Evolutionary conservation across 1,140 invertebrate genomes (phyloP).

Genomic region (Aphaenogaster rudis): DNA sequence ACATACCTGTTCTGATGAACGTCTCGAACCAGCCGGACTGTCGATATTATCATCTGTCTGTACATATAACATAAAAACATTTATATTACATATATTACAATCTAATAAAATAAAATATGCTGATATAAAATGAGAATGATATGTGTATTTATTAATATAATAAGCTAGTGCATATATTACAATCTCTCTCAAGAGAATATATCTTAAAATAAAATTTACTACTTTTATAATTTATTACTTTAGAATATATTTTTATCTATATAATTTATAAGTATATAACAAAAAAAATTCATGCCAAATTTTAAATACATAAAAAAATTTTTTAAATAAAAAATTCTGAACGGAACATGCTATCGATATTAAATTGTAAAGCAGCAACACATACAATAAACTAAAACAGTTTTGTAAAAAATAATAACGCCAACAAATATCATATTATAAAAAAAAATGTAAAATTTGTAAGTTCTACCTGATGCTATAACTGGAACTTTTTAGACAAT

Average conservation of each 20-base stretch:
- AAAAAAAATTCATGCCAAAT: slow-evolving; percentile 23
- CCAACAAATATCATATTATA: background rate
- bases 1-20: slow-evolving; percentile 85
- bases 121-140: slow-evolving; percentile 25
- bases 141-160: slow-evolving; percentile 41
- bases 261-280: slow-evolving; percentile 16
- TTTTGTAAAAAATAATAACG: background rate
- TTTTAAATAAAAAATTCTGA: slow-evolving; percentile 30
- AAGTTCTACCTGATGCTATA: slow-evolving; percentile 22
- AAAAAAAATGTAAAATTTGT: background rate
- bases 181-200: slow-evolving; percentile 6
- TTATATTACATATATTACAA: slow-evolving; percentile 11
- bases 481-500: background rate
- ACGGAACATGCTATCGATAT: slow-evolving; percentile 25
- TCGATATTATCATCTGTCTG: slow-evolving; percentile 86
- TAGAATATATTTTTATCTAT: slow-evolving; percentile 19
- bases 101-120: slow-evolving; percentile 12
- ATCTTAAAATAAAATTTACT: slow-evolving; percentile 9
- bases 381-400: slow-evolving; percentile 12
- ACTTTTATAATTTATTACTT: background rate
- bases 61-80: slow-evolving; percentile 66
- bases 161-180: slow-evolving; percentile 30
- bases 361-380: slow-evolving; percentile 16
- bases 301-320: slow-evolving; percentile 17
- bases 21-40: slow-evolving; percentile 85